Conservation (phyloP, 2,888 invertebrate genomes). For the Stenolophus ochropezus region DNA sequence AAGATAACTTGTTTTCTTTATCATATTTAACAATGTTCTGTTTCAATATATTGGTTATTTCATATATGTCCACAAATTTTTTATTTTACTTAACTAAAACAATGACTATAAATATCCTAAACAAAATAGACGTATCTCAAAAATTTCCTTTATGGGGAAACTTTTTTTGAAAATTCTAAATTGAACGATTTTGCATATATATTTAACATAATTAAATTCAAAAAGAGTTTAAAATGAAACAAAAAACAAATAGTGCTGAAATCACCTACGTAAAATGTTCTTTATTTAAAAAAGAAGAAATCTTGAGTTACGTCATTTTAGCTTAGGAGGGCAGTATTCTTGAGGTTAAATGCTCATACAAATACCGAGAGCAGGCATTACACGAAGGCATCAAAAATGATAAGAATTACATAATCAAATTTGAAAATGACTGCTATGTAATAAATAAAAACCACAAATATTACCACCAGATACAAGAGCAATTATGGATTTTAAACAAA, state of each 20-base stretch:
- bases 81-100: too few relatives aligned
- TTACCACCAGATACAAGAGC: slow-evolving; percentile 20
- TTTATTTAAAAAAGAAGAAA: too few relatives aligned
- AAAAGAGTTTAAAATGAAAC: too few relatives aligned
- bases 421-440: slow-evolving; percentile 23
- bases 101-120: neutral
- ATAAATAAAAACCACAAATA: slow-evolving; percentile 32
- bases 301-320: neutral
- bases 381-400: slow-evolving; percentile 23
- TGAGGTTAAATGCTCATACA: slow-evolving; percentile 59
- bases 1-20: too few relatives aligned
- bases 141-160: neutral
- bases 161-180: too few relatives aligned
- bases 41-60: too few relatives aligned
- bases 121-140: neutral
- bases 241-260: too few relatives aligned
- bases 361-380: neutral
- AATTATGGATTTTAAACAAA: slow-evolving; percentile 28
- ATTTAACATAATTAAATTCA: too few relatives aligned
- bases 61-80: too few relatives aligned
- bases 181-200: too few relatives aligned
- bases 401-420: slow-evolving; percentile 21
- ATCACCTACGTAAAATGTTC: too few relatives aligned
- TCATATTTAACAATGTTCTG: too few relatives aligned
- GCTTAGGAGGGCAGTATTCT: slow-evolving; percentile 15